Evolutionary conservation across 2,797 vertebrate genomes (phyloP).

Genomic region (Chelon labrosus): DNA sequence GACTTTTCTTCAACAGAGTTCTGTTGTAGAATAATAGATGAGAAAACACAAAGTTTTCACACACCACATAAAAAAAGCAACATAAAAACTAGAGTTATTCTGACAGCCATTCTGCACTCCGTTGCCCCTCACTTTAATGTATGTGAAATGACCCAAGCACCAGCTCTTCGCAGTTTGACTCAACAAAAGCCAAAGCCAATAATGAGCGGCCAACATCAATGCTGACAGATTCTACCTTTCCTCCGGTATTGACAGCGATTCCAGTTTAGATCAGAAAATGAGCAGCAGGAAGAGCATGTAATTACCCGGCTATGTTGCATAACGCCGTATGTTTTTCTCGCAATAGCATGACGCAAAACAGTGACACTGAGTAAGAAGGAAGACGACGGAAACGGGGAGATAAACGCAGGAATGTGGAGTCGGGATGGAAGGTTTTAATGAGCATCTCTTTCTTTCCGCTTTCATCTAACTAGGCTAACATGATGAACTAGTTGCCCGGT

Average conservation of each 20-base stretch:
- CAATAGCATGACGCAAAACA: slow-evolving; percentile 52
- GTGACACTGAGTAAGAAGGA: slow-evolving; percentile 36
- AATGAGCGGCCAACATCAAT: slow-evolving; percentile 4
- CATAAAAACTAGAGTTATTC: not conserved
- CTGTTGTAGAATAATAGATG: too few species aligned
- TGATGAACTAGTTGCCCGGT: slow-evolving; percentile 82
- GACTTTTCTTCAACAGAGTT: too few species aligned
- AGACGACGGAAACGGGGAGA: slow-evolving; percentile 16
- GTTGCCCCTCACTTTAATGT: slow-evolving; percentile 1
- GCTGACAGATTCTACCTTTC: slow-evolving; percentile 19
- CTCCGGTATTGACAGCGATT: slow-evolving; percentile 18
- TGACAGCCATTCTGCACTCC: not conserved
- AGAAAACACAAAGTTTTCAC: not conserved
- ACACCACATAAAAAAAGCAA: not conserved
- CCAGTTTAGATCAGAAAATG: slow-evolving; percentile 16
- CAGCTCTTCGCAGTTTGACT: not conserved
- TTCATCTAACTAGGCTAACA: slow-evolving; percentile 85
- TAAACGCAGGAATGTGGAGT: slow-evolving; percentile 24
- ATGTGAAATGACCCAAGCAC: not conserved
- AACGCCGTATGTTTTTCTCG: slow-evolving; percentile 17
- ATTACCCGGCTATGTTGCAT: slow-evolving; percentile 18
- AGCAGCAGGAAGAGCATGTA: slow-evolving; percentile 24
- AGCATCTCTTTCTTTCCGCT: slow-evolving; percentile 52
- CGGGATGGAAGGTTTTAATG: slow-evolving; percentile 60
- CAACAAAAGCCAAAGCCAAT: slow-evolving; percentile 23